Evolutionary conservation across 2,797 vertebrate genomes (phyloP).

Genomic region (Molossus molossus): DNA sequence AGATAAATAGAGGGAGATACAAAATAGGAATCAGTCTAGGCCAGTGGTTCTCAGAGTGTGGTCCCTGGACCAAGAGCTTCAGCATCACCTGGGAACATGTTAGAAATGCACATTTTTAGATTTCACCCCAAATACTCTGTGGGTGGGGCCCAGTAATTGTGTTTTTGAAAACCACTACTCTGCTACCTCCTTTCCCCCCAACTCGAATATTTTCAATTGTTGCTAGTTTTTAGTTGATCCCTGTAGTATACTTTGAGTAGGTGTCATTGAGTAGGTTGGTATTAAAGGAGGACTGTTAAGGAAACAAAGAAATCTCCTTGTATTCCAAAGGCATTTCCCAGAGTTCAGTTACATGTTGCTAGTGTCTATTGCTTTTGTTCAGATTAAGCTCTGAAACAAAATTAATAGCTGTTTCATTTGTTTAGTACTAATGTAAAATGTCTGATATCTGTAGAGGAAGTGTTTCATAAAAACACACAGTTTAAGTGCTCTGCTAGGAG

Average conservation of each 20-base stretch:
- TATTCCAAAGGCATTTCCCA: constrained; percentile 63
- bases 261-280: not conserved
- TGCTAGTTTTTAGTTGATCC: constrained; percentile 38
- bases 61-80: not conserved
- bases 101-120: not conserved
- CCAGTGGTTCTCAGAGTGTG: not conserved
- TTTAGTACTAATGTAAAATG: constrained; percentile 45
- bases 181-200: not conserved
- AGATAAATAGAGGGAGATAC: not conserved
- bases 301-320: constrained; percentile 54
- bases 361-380: constrained; percentile 73
- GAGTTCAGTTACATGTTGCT: constrained; percentile 70
- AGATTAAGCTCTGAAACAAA: constrained; percentile 74
- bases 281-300: constrained; percentile 33
- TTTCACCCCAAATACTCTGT: not conserved
- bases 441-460: constrained; percentile 68
- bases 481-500: constrained; percentile 55
- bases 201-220: not conserved
- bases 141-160: not conserved
- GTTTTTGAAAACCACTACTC: constrained; percentile 8
- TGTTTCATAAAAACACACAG: not conserved
- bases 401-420: constrained; percentile 23
- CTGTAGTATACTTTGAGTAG: not conserved
- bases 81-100: not conserved
- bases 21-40: not conserved